Conservation (phyloP, 2,888 invertebrate species). For the Ormyrus nitidulus region DNA sequence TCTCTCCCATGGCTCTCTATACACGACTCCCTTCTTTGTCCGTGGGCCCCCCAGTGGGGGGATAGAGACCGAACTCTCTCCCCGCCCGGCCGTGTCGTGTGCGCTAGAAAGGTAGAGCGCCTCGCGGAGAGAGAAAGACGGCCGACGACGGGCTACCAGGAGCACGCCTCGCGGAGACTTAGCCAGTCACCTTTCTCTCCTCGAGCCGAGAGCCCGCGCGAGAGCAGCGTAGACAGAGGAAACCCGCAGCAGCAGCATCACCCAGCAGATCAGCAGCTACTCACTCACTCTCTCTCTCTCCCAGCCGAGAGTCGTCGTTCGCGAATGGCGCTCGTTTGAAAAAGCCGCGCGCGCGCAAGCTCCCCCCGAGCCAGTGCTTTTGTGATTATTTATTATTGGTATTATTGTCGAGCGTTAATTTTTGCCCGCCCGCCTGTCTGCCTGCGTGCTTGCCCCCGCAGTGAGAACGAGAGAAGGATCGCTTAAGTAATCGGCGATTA, state of each 20-base stretch:
- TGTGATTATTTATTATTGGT: no score
- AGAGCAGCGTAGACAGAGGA: no score
- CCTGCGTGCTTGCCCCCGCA: not conserved
- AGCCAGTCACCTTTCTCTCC: constrained; percentile 73
- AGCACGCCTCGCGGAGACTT: constrained; percentile 62
- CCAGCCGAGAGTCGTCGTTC: not conserved
- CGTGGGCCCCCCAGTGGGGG: constrained; percentile 57
- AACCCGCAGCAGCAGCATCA: no score
- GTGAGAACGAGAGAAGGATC: not conserved
- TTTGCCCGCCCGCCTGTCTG: no score
- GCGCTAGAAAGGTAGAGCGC: constrained; percentile 21
- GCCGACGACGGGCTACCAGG: constrained; percentile 63
- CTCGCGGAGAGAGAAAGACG: not conserved
- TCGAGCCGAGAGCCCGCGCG: constrained; percentile 64
- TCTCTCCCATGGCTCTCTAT: constrained; percentile 16
- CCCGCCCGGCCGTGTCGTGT: not conserved
- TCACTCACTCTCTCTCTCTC: not conserved
- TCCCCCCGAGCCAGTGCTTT: no score
- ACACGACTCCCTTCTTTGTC: constrained; percentile 60
- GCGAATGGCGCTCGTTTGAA: no score
- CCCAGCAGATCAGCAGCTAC: no score
- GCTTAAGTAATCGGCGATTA: constrained; percentile 44
- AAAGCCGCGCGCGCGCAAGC: no score
- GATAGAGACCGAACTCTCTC: not conserved
- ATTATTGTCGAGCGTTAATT: no score